Evolutionary conservation across 2,888 invertebrate species (phyloP), one percentile per base, ranked within the genome.

Genomic region (Falcaria lacertinaria): DNA sequence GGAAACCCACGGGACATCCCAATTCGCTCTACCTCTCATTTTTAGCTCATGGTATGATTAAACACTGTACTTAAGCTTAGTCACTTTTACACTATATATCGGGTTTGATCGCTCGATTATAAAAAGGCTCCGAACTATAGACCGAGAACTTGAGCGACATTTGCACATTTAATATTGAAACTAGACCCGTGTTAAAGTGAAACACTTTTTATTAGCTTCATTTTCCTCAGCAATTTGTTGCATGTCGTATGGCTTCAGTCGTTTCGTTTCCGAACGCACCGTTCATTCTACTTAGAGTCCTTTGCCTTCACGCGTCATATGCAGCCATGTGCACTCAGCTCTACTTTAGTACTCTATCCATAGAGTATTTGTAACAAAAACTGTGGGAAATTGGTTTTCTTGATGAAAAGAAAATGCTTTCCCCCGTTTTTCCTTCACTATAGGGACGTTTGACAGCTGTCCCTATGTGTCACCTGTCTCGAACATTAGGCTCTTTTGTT

Each of bases 381-480:
- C 14, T 5, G 14, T 14, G 15, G 1, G 8, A 35, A 17, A 2
- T 16, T 7, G 17, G 8, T 35, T 17, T 15, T 8, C 17, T 15
- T 6, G 3, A 15, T 7, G 8, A 34, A 34, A 34, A 15, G 15
- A 15, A 34, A 11, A 34, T 37, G 22, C 22, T 15, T 22, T 22
- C 22, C 22, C 37, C 19, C 22, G 22, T 37, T 15, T 22, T 22
- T 37, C 22, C 37, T 13, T 8, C 25, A 15, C 22, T 22, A 8
- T 37, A 15, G 13, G 36, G 5, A 37, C 8, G 13, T 22, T 37
- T 22, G 36, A 22, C 36, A 37, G 22, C 36, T 37, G 36, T 37
- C 36, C 22, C 13, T 37, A 36, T 22, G 17, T 37, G 37, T 22
- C 37, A 37, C 37, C 37, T 37, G 37, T 37, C 37, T 8, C 22